A percentile compares a stretch with the other conserved stretches of the same genome.
These are phyloP conservation scores for Callocephalon fimbriatum DNA, from an alignment of 2,113 vertebrate species.

Conservation along the genomic window DNA sequence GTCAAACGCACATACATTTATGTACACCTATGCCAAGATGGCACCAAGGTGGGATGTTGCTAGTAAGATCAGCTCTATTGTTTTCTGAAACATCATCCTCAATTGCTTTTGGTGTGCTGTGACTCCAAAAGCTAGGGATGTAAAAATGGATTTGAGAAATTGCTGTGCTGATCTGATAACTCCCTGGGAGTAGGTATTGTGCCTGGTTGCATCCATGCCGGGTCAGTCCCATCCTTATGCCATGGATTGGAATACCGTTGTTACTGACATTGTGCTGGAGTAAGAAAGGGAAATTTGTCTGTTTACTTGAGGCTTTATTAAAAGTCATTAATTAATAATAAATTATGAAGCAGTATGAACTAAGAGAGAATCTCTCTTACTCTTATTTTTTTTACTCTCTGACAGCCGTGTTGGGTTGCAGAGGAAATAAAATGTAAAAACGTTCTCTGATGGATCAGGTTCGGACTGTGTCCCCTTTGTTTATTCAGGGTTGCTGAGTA, in stretches of 20 bases:
- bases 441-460: not conserved
- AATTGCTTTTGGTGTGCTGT: not conserved
- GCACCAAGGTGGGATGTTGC: not conserved
- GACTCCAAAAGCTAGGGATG: not conserved
- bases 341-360: not conserved
- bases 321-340: not conserved
- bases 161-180: not conserved
- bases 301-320: not conserved
- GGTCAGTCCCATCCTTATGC: not conserved
- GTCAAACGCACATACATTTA: not conserved
- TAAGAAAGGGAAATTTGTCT: not conserved
- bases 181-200: not conserved
- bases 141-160: not conserved
- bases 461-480: not conserved
- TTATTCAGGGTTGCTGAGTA: not conserved
- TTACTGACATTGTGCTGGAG: not conserved
- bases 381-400: not conserved
- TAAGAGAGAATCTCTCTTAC: not conserved
- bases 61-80: not conserved
- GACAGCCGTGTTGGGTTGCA: rapidly evolving
- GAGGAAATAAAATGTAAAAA: not conserved
- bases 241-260: not conserved
- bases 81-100: not conserved
- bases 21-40: not conserved
- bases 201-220: not conserved